phyloP scores from a whole-genome alignment of 2,888 invertebrate genomes.

The Pherbina coryleti region DNA sequence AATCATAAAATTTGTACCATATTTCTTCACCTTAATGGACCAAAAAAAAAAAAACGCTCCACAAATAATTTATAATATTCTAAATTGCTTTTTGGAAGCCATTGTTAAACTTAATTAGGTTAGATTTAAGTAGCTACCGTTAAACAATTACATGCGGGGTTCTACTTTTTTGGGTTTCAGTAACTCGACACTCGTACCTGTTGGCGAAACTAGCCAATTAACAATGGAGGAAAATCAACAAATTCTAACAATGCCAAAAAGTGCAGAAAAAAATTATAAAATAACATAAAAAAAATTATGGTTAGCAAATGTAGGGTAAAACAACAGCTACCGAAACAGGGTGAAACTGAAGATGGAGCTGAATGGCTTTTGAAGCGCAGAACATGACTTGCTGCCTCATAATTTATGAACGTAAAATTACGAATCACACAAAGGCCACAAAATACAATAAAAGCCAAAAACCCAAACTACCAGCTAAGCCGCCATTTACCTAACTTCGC shows the following conservation, averaged over 20 bases:
- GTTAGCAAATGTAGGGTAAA: neutral
- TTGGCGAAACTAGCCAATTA: neutral
- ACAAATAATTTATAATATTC: no score
- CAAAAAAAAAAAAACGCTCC: no score
- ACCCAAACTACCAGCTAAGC: neutral
- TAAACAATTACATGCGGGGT: neutral
- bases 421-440: conserved; percentile 13
- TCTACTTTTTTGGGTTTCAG: no score
- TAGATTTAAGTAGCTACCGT: neutral
- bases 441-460: neutral
- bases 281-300: neutral
- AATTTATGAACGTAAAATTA: conserved; percentile 27
- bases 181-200: neutral
- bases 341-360: neutral
- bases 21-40: no score
- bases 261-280: no score
- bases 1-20: no score
- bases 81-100: no score
- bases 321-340: neutral
- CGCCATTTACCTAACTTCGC: neutral
- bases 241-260: neutral
- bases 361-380: conserved; percentile 7
- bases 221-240: neutral
- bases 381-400: conserved; percentile 27
- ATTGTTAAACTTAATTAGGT: no score